Evolutionary conservation across 2,113 vertebrate species (phyloP).

Genomic region (Menidia beryllina): DNA sequence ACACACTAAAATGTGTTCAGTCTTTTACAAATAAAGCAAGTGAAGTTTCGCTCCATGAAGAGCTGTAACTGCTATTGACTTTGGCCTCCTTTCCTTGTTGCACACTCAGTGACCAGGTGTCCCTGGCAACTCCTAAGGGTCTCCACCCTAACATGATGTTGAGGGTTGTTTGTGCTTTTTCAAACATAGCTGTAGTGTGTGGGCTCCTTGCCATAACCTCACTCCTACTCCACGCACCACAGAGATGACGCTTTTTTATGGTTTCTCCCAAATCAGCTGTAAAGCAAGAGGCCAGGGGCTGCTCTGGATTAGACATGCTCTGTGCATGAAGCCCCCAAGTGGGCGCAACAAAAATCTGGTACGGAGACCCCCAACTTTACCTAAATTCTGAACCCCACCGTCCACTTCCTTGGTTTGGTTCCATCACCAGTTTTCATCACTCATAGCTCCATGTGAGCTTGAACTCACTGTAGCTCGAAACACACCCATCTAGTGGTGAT

Average conservation of each 20-base stretch:
- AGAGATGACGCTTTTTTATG: slow-evolving; percentile 56
- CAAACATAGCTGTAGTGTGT: slow-evolving; percentile 52
- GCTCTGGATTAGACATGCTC: slow-evolving; percentile 77
- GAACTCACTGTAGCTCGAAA: slow-evolving; percentile 61
- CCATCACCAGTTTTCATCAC: slow-evolving; percentile 56
- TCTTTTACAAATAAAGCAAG: slow-evolving; percentile 14
- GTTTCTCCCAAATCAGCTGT: slow-evolving; percentile 71
- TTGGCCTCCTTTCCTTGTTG: neutral
- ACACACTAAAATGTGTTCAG: neutral
- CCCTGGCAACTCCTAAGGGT: slow-evolving; percentile 20
- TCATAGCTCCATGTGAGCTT: slow-evolving; percentile 46
- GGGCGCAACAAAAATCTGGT: slow-evolving; percentile 50
- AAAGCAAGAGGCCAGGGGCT: slow-evolving; percentile 67
- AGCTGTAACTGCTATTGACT: slow-evolving; percentile 2
- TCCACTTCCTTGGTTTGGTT: slow-evolving; percentile 37
- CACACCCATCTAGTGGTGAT: slow-evolving; percentile 54
- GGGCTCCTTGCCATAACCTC: slow-evolving; percentile 62
- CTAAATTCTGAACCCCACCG: slow-evolving; percentile 32
- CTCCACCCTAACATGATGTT: slow-evolving; percentile 26
- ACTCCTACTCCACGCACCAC: slow-evolving; percentile 47
- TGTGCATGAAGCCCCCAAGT: slow-evolving; percentile 61
- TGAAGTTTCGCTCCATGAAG: neutral
- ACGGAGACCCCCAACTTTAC: slow-evolving; percentile 43
- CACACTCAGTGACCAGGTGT: slow-evolving; percentile 59
- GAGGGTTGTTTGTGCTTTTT: slow-evolving; percentile 54